phyloP scores from a whole-genome alignment of 2,113 vertebrate species.

The Zingel zingel region DNA sequence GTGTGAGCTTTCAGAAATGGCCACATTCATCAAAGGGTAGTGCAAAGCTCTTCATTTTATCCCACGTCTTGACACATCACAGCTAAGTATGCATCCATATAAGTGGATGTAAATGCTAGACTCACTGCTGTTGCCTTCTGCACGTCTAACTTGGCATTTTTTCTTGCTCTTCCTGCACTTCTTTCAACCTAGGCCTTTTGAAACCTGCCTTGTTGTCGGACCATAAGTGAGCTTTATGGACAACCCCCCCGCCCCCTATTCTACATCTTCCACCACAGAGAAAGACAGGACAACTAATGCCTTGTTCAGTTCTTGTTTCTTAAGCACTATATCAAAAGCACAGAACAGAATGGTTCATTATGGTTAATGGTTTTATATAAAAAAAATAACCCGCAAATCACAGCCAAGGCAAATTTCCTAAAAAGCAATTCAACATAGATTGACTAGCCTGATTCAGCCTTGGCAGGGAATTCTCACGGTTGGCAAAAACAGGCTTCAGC shows the following conservation, averaged over 20 bases:
- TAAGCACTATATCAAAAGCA: conserved; percentile 5
- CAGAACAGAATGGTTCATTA: conserved; percentile 24
- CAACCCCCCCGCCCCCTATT: not conserved
- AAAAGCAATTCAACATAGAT: conserved; percentile 38
- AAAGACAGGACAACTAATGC: conserved; percentile 3
- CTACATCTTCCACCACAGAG: not conserved
- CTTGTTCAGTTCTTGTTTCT: conserved; percentile 19
- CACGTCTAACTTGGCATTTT: not conserved
- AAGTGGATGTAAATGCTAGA: not conserved
- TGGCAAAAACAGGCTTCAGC: conserved; percentile 41
- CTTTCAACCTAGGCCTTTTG: not conserved
- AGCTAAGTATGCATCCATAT: not conserved
- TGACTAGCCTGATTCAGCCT: conserved; percentile 40
- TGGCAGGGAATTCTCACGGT: conserved; percentile 26
- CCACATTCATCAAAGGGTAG: not conserved
- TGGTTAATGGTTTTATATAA: no score
- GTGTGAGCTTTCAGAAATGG: conserved; percentile 4
- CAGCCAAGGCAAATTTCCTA: conserved; percentile 32
- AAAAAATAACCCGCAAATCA: conserved; percentile 4
- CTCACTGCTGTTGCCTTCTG: not conserved
- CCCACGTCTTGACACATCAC: not conserved
- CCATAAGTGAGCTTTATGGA: not conserved
- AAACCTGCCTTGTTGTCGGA: not conserved
- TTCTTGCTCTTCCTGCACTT: not conserved
- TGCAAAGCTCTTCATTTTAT: not conserved